A percentile compares a stretch with the other conserved stretches of the same genome.
Conservation (phyloP, 2,113 vertebrate genomes). For the Pteruthius melanotis region DNA sequence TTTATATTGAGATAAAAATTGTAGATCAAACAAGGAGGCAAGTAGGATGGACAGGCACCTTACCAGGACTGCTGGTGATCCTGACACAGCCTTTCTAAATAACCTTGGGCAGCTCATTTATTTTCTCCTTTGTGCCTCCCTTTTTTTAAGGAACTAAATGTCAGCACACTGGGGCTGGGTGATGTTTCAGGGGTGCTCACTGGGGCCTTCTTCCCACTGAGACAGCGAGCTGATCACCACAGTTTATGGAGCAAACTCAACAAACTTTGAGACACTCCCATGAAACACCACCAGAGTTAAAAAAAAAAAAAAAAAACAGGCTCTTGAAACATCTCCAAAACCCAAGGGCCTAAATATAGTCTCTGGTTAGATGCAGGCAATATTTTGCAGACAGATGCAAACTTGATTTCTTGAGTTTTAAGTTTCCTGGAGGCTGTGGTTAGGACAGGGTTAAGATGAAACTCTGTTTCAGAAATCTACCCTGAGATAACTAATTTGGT, state of each 20-base stretch:
- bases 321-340: background rate
- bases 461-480: background rate
- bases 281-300: background rate
- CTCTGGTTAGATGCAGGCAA: background rate
- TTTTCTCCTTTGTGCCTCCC: background rate
- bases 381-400: constrained; percentile 19
- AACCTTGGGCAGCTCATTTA: background rate
- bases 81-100: background rate
- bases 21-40: background rate
- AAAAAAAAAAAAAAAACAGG: background rate
- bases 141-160: background rate
- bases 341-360: background rate
- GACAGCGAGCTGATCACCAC: background rate
- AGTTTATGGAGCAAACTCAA: background rate
- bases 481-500: background rate
- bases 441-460: background rate
- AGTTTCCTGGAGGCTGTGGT: constrained; percentile 35
- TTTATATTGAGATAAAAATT: background rate
- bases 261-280: background rate
- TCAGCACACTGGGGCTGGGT: background rate
- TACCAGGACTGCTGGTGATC: background rate
- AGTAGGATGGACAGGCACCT: background rate
- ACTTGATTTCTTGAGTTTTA: background rate
- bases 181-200: background rate
- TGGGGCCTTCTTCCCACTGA: background rate